Percentiles rank a stretch among this genome's conserved stretches.
Conservation (phyloP, 2,113 vertebrate species). For the Myrmecobius fasciatus region DNA sequence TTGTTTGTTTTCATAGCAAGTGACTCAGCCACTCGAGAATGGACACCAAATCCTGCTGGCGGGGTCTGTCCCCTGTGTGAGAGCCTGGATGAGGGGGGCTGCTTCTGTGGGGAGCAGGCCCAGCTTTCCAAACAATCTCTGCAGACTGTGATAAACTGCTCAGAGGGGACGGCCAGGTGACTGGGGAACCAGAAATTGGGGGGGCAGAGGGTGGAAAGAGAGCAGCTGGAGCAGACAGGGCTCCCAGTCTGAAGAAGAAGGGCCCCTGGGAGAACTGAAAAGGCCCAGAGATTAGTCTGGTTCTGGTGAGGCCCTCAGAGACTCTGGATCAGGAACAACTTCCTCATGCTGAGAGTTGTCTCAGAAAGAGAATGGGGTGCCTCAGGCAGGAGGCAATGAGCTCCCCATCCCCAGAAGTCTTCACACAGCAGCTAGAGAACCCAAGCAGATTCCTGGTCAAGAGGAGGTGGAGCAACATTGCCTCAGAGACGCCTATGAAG, state of each 20-base stretch:
- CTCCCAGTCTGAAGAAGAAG: background rate
- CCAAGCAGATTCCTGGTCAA: no score
- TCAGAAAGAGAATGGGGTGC: no score
- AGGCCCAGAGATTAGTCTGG: no score
- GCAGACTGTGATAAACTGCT: background rate
- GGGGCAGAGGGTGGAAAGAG: no score
- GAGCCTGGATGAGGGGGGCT: background rate
- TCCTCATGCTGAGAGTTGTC: background rate
- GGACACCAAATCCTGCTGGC: no score
- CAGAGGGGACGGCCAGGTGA: no score
- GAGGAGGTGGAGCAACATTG: background rate
- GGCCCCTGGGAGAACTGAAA: no score
- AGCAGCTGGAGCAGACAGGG: no score
- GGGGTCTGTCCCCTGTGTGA: background rate
- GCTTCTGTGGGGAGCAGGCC: no score
- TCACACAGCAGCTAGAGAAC: background rate
- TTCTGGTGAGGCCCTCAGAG: no score
- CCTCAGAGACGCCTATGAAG: background rate
- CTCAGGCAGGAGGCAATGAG: background rate
- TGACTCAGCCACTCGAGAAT: background rate
- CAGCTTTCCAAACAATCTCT: background rate
- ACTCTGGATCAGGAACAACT: no score
- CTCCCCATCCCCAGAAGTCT: background rate
- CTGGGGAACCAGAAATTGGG: no score
- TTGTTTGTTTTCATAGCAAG: background rate